Evolutionary conservation across 2,888 invertebrate genomes (phyloP).

Genomic region (Pandemis corylana): DNA sequence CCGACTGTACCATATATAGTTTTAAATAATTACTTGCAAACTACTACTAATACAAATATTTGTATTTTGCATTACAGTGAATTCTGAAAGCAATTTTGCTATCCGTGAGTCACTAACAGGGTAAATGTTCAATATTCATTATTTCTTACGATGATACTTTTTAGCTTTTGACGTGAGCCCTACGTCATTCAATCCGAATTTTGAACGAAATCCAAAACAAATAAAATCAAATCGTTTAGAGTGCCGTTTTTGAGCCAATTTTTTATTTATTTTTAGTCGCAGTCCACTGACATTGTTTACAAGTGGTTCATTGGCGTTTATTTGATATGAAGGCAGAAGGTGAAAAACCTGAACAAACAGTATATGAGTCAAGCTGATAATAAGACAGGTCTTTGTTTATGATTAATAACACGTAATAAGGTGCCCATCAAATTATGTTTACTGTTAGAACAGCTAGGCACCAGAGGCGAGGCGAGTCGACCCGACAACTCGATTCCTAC

Average conservation of each 20-base stretch:
- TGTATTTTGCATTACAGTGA: background rate
- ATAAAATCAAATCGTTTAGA: background rate
- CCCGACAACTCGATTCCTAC: too few species aligned
- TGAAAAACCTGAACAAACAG: slow-evolving; percentile 38
- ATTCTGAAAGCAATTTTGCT: background rate
- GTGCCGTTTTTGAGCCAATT: background rate
- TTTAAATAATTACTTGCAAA: too few species aligned
- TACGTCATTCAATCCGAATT: background rate
- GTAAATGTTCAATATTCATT: background rate
- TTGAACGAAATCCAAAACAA: slow-evolving; percentile 4
- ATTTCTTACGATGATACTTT: background rate
- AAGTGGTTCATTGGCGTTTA: slow-evolving; percentile 28
- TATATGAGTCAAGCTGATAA: slow-evolving; percentile 28
- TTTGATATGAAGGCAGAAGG: slow-evolving; percentile 12
- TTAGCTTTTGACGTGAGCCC: background rate
- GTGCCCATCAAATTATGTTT: background rate
- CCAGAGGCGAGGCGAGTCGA: too few species aligned
- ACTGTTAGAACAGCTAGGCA: background rate
- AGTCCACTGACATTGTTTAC: slow-evolving; percentile 16
- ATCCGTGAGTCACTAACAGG: background rate
- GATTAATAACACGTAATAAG: slow-evolving; percentile 9
- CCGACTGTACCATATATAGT: too few species aligned
- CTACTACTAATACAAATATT: too few species aligned
- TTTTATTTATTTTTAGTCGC: background rate
- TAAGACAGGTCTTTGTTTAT: slow-evolving; percentile 22